Evolutionary conservation across 2,113 vertebrate species (phyloP).

Genomic region (Macquaria australasica): DNA sequence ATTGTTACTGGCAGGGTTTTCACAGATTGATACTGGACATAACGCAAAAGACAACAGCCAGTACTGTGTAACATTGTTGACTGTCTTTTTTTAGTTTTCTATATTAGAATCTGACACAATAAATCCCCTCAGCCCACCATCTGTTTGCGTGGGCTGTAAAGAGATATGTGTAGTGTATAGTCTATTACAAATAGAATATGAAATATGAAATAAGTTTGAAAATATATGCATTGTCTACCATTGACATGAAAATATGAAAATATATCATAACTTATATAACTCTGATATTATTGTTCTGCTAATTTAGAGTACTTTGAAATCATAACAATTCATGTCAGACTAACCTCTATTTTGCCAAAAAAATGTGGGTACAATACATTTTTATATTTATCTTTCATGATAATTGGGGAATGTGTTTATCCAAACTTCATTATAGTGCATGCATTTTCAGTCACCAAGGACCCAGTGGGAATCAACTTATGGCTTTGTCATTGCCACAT

Average conservation of each 20-base stretch:
- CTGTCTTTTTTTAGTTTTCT: too few species aligned
- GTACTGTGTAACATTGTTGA: too few species aligned
- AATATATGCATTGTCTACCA: background rate
- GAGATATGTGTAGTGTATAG: too few species aligned
- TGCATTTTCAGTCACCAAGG: constrained; percentile 7
- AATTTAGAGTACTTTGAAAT: background rate
- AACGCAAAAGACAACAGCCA: too few species aligned
- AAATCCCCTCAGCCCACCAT: background rate
- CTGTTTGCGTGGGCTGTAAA: too few species aligned
- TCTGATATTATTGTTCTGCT: background rate
- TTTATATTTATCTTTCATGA: constrained; percentile 4
- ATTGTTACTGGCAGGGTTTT: too few species aligned
- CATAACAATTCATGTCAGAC: constrained; percentile 27
- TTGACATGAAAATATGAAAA: background rate
- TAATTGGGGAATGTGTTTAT: constrained; percentile 16
- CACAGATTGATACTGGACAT: background rate
- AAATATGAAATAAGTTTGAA: background rate
- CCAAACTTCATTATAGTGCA: constrained; percentile 29
- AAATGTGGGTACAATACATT: constrained; percentile 18
- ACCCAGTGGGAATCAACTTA: background rate
- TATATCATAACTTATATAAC: background rate
- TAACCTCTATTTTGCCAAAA: constrained; percentile 15
- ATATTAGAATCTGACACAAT: too few species aligned
- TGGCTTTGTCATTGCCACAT: background rate
- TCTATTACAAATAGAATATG: background rate